Percentiles rank a stretch among this genome's conserved stretches.
Conservation (phyloP, 2,113 vertebrate genomes). For the Engystomops pustulosus region DNA sequence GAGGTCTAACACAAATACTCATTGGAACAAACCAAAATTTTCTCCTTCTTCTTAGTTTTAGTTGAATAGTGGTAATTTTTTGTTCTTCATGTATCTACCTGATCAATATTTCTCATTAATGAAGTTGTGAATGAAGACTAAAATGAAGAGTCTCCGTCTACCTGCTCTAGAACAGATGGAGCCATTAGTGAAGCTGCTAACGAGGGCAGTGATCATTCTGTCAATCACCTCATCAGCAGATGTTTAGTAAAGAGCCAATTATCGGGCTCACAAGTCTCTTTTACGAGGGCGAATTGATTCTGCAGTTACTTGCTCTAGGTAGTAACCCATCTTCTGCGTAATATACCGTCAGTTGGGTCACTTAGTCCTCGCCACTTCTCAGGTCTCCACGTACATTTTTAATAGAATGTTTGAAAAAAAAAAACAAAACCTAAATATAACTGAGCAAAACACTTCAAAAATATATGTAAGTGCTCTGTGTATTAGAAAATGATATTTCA, state of each 20-base stretch:
- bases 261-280: neutral
- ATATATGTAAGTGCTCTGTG: neutral
- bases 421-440: constrained; percentile 5
- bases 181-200: constrained; percentile 14
- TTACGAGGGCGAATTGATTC: neutral
- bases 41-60: too few species aligned
- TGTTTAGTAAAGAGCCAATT: constrained; percentile 15
- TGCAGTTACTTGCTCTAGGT: neutral
- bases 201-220: neutral
- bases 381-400: neutral
- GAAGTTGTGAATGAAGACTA: too few species aligned
- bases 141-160: too few species aligned
- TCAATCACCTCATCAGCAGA: constrained; percentile 9
- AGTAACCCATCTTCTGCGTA: neutral
- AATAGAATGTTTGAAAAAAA: neutral
- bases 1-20: too few species aligned
- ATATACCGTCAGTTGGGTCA: neutral
- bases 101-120: too few species aligned
- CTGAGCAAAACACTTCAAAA: neutral
- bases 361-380: neutral
- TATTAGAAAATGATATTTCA: constrained; percentile 24
- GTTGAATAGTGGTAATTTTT: too few species aligned
- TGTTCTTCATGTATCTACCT: too few species aligned
- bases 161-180: neutral
- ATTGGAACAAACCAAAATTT: too few species aligned